Base-by-base conservation (phyloP, 2,113 vertebrate species). In the Anas platyrhynchos region DNA sequence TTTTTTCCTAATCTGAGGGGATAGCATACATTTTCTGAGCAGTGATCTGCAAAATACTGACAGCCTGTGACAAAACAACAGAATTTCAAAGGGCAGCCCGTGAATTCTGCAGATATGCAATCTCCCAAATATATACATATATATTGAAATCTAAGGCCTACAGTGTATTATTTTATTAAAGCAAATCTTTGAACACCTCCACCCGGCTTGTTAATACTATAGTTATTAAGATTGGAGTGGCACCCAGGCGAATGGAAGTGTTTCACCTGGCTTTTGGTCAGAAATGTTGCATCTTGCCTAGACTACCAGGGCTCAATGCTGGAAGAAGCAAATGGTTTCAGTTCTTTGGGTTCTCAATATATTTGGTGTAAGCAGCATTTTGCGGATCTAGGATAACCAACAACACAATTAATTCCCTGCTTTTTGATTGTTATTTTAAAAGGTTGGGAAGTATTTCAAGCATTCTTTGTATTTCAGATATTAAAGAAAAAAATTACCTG, bases 21-120 rank as follows among this genome's bases (percentile, higher is more conserved):
- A 21, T 26, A 54, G 13, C 27, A 6, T 29, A 11, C 4, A 8
- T 31, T 77, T 74, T 72, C 54, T 43, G 38, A 86, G 61, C 31
- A 65, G 76, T 5, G 16, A 50, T 9, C 3, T 62, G 36, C 67
- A 91, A 48, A 68, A 67, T 25, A 36, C 43, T 18, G 66, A 46
- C 29, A 38, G 36, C 29, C n/a, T 41, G 14, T 36, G 52, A 31
- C 41, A 20, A 43, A 65, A 65, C 29, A 69, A 67, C 27, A 55
- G 26, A 66, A 48, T 71, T 75, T 75, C 52, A 67, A 46, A 25
- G 41, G 27, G 52, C 88, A 83, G 17, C 17, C 23, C 34, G 27
- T 0, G 0, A n/a, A 62, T 74, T 48, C 65, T 81, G 36, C 17
- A 36, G 27, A 56, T 32, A 23, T 23, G 34, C 34, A 8, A 13